Evolutionary conservation across 2,888 invertebrate species (phyloP), one percentile per base, ranked within the genome.

Genomic region (Melieria picta): DNA sequence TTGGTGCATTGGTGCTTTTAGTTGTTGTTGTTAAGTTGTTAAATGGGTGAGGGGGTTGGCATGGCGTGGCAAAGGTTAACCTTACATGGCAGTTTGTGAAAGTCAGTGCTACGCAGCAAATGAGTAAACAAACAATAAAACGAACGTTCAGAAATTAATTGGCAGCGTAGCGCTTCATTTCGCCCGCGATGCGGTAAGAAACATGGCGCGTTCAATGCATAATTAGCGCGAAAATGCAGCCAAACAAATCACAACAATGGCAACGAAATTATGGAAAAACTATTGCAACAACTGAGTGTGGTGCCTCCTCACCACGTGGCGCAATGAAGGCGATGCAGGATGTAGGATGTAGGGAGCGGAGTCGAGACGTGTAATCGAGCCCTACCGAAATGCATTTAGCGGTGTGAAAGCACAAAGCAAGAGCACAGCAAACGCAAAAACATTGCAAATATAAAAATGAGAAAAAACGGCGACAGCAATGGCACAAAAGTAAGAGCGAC

Each of bases 91-190:
- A 30, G 30, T 30, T 1, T 3, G 47, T 57, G 16, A 68, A 64
- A 64, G 50, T 64, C 72, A 63, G 68, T 68, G 68, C 72, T 71
- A 46, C 56, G 61, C 10, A 62, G 61, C 61, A 42, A 64, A 65
- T 65, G 67, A 30, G 58, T 63, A 68, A 71, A 74, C 13, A 52
- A 52, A 52, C 52, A 52, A 16, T 16, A 0, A 16, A 30, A 30
- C 30, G 30, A 30, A 30, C 30, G 30, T 30, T 30, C 30, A 30
- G 30, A 30, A 30, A 30, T 30, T 30, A 30, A 30, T 30, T 30
- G 30, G 30, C 30, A 30, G 30, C 30, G 30, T 30, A 30, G 30
- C 30, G 30, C 30, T 30, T 30, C 30, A 30, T 30, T 30, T 30
- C 30, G 30, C 3, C 30, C 2, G 30, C 30, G 30, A 30, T 30